These are phyloP conservation scores for Galleria mellonella DNA, from an alignment of 1,140 invertebrate species.

Conservation along the genomic window DNA sequence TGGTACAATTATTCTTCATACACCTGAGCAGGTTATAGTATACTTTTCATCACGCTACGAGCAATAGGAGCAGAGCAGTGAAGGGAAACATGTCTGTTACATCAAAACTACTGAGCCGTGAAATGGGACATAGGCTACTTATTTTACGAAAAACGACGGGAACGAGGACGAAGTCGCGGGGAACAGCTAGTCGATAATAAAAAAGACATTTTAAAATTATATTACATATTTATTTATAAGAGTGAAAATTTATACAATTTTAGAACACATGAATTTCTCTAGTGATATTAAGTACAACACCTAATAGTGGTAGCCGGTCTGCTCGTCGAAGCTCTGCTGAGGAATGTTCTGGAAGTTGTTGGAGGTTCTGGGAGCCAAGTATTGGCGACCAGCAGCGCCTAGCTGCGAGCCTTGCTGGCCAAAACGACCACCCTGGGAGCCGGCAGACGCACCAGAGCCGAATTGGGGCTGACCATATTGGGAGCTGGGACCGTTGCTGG, in stretches of 20 bases:
- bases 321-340: constrained; percentile 55
- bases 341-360: constrained; percentile 35
- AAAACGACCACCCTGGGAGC: not conserved
- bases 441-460: not conserved
- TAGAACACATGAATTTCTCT: constrained; percentile 2
- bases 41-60: too few species aligned
- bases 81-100: too few species aligned
- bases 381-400: constrained; percentile 38
- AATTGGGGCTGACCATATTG: constrained; percentile 2
- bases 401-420: constrained; percentile 8
- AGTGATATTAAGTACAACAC: constrained; percentile 2
- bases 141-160: too few species aligned
- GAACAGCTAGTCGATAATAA: too few species aligned
- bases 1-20: too few species aligned
- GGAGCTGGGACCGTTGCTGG: constrained; percentile 7
- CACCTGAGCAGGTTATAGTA: too few species aligned
- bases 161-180: too few species aligned
- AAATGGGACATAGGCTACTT: too few species aligned
- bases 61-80: too few species aligned
- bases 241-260: constrained; percentile 17
- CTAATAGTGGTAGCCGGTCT: constrained; percentile 59
- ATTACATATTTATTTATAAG: constrained; percentile 3
- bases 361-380: constrained; percentile 38
- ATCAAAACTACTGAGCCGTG: too few species aligned
- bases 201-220: not conserved